phyloP scores from a whole-genome alignment of 1,140 invertebrate genomes.

The Lutraria rhynchaena region DNA sequence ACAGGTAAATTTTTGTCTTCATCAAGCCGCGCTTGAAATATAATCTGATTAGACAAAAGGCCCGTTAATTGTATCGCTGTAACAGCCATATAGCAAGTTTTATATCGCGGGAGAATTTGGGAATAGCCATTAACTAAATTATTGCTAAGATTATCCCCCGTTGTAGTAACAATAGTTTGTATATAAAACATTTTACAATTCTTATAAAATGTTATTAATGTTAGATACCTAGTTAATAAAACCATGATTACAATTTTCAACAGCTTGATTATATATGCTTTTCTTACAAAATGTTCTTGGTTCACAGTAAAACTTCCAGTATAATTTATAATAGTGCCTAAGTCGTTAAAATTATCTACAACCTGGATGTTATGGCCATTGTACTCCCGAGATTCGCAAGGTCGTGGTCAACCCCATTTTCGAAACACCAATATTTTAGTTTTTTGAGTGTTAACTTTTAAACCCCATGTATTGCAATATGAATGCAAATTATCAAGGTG shows the following conservation, averaged over 20 bases:
- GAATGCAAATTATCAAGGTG: not conserved
- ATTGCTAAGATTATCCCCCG: no score
- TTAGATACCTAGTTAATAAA: not conserved
- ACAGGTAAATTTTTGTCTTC: no score
- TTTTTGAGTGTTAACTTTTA: conserved; percentile 45
- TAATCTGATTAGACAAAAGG: no score
- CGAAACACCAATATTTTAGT: no score
- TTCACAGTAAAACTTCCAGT: conserved; percentile 40
- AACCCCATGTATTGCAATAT: conserved; percentile 21
- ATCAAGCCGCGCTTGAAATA: no score
- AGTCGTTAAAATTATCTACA: conserved; percentile 44
- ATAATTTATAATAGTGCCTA: conserved; percentile 50
- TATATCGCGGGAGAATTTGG: no score
- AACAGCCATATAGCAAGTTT: no score
- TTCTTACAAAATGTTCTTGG: conserved; percentile 4
- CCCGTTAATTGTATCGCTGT: no score
- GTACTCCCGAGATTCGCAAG: conserved; percentile 22
- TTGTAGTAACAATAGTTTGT: no score
- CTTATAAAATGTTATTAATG: no score
- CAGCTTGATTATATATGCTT: conserved; percentile 14
- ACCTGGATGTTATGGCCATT: conserved; percentile 31
- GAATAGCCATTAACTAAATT: no score
- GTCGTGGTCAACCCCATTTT: conserved; percentile 1
- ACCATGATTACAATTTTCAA: not conserved
- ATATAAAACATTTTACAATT: no score